Percentiles rank a stretch among this genome's conserved stretches.
phyloP scores from a whole-genome alignment of 1,140 invertebrate genomes.

The Megalopta genalis region DNA sequence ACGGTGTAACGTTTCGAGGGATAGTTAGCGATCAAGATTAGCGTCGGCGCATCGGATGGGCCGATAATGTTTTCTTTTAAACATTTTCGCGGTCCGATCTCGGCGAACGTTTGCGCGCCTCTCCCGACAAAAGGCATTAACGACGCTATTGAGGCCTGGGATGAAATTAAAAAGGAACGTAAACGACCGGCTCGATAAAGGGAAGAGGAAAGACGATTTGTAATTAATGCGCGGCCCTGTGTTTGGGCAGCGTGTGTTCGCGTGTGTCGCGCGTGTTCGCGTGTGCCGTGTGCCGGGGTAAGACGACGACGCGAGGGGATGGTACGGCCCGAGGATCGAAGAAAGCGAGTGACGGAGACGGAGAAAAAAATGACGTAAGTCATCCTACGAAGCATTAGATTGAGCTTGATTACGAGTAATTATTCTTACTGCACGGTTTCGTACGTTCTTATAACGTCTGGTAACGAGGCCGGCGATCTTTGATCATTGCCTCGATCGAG shows the following conservation, averaged over 20 bases:
- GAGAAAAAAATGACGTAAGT: slow-evolving; percentile 69
- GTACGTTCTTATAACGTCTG: slow-evolving; percentile 65
- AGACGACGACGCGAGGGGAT: not conserved
- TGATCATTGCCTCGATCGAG: slow-evolving; percentile 59
- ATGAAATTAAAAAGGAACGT: slow-evolving; percentile 52
- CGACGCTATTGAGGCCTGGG: slow-evolving; percentile 51
- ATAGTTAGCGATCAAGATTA: not conserved
- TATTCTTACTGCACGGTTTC: slow-evolving; percentile 72
- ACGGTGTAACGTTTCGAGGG: not conserved
- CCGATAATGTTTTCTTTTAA: not conserved
- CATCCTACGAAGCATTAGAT: slow-evolving; percentile 77
- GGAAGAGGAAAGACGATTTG: slow-evolving; percentile 48
- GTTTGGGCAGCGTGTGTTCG: too few species aligned
- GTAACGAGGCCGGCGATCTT: slow-evolving; percentile 65
- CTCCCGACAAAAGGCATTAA: slow-evolving; percentile 53
- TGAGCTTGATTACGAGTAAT: slow-evolving; percentile 79
- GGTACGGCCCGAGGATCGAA: not conserved
- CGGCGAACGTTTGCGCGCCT: slow-evolving; percentile 22
- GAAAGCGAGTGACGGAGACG: not conserved
- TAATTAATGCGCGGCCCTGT: slow-evolving; percentile 54
- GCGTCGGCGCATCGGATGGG: not conserved
- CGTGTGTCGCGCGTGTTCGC: too few species aligned
- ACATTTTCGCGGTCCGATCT: slow-evolving; percentile 28
- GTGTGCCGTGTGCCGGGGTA: too few species aligned
- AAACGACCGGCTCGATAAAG: slow-evolving; percentile 37